These are phyloP conservation scores for Lagocephalus sceleratus DNA, from an alignment of 2,797 vertebrate genomes.

Conservation along the genomic window DNA sequence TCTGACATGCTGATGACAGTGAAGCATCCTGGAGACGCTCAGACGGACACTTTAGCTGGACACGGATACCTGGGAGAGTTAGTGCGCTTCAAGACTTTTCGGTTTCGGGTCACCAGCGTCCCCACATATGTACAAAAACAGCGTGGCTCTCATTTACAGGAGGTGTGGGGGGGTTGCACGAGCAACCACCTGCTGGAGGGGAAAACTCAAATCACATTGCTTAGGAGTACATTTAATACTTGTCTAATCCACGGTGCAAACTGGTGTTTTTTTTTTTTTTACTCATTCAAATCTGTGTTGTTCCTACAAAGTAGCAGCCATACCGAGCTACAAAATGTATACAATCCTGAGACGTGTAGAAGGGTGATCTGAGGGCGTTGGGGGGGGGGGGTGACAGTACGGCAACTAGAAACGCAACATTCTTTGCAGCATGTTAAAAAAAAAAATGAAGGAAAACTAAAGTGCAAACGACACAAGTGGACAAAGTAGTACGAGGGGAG, in stretches of 20 bases:
- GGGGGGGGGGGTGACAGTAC: conserved; percentile 30
- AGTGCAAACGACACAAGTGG: conserved; percentile 70
- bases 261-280: no score
- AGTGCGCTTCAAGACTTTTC: conserved; percentile 17
- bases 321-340: conserved; percentile 35
- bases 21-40: conserved; percentile 3
- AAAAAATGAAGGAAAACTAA: conserved; percentile 53
- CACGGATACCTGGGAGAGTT: conserved; percentile 5
- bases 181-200: conserved; percentile 5
- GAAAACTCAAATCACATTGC: conserved; percentile 33
- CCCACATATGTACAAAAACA: conserved; percentile 31
- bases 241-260: conserved; percentile 45
- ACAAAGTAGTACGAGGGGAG: conserved; percentile 24
- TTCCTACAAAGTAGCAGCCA: conserved; percentile 20
- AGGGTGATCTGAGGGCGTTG: conserved; percentile 5
- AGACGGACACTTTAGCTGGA: conserved; percentile 15
- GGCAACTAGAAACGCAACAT: conserved; percentile 43
- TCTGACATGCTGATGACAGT: conserved; percentile 28
- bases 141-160: conserved; percentile 22
- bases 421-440: conserved; percentile 44
- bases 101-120: conserved; percentile 4
- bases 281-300: conserved; percentile 36
- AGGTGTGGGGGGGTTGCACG: conserved; percentile 6
- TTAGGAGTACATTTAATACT: conserved; percentile 39
- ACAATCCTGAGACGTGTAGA: conserved; percentile 47